Evolutionary conservation across 35 echinoderm and acorn worm species (phyloP).

Genomic region (Ptychodera flava): DNA sequence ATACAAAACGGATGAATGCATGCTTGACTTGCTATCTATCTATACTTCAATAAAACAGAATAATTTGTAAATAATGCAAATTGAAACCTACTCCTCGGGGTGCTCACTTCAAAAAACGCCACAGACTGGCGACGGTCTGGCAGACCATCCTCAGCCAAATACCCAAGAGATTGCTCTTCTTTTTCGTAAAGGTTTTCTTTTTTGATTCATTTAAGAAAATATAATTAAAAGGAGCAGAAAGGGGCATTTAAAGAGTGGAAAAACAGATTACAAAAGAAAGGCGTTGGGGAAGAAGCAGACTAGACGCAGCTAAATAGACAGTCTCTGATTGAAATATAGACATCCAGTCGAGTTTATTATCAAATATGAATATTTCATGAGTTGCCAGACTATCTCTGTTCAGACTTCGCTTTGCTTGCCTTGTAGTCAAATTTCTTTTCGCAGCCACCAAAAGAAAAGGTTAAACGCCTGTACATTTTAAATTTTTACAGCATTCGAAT

Average conservation of each 20-base stretch:
- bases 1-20: background rate
- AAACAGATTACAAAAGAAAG: background rate
- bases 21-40: background rate
- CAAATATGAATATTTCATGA: too few species aligned
- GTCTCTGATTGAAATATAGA: background rate
- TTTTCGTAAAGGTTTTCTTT: background rate
- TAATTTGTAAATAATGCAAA: background rate
- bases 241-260: background rate
- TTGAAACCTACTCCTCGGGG: background rate
- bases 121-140: background rate
- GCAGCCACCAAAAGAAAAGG: too few species aligned
- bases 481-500: too few species aligned
- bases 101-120: too few species aligned
- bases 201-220: background rate
- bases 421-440: too few species aligned
- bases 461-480: too few species aligned
- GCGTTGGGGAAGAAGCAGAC: background rate
- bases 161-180: background rate
- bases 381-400: too few species aligned
- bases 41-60: background rate
- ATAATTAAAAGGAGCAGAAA: background rate
- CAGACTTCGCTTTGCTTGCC: too few species aligned
- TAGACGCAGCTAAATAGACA: background rate
- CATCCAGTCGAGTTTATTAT: too few species aligned
- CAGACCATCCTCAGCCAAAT: background rate